Percentiles rank a stretch among this genome's conserved stretches.
These are phyloP conservation scores for Phaethornis superciliosus DNA, from an alignment of 2,113 vertebrate species.

Conservation along the genomic window DNA sequence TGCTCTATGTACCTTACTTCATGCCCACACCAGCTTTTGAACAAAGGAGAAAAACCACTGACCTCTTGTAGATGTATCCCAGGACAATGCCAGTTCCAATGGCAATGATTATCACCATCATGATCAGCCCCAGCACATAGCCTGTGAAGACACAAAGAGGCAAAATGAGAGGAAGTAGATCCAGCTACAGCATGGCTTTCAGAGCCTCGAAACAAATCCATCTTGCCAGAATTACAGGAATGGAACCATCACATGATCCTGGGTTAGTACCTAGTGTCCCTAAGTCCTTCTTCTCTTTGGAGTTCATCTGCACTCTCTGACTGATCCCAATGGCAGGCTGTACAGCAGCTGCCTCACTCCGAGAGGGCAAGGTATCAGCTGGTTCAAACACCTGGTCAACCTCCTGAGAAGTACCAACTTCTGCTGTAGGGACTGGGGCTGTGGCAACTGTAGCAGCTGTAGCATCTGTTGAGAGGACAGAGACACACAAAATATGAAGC, in stretches of 20 bases:
- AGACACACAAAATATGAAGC: not conserved
- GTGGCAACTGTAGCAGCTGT: not conserved
- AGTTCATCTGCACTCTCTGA: conserved; percentile 83
- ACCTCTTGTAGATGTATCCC: conserved; percentile 96
- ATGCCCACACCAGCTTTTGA: not conserved
- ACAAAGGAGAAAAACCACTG: conserved; percentile 36
- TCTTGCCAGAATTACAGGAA: not conserved
- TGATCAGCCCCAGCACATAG: conserved; percentile 86
- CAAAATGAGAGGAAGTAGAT: not conserved
- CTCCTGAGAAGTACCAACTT: conserved; percentile 2
- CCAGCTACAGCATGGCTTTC: not conserved
- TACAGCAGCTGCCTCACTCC: conserved; percentile 75
- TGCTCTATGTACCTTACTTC: not conserved
- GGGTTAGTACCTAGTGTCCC: conserved; percentile 82
- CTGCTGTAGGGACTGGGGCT: not conserved
- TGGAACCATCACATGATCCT: not conserved
- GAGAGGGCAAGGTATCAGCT: conserved; percentile 61
- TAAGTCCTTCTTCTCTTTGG: conserved; percentile 91
- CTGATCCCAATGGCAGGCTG: conserved; percentile 89
- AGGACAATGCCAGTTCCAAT: conserved; percentile 88
- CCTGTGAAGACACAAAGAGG: conserved; percentile 72
- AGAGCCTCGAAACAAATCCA: not conserved
- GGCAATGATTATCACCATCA: conserved; percentile 90
- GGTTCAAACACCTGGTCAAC: conserved; percentile 64
- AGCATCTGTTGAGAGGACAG: conserved; percentile 4